A percentile compares a stretch with the other conserved stretches of the same genome.
Evolutionary conservation across 2,113 vertebrate genomes (phyloP).

Genomic region (Microtus richardsoni): DNA sequence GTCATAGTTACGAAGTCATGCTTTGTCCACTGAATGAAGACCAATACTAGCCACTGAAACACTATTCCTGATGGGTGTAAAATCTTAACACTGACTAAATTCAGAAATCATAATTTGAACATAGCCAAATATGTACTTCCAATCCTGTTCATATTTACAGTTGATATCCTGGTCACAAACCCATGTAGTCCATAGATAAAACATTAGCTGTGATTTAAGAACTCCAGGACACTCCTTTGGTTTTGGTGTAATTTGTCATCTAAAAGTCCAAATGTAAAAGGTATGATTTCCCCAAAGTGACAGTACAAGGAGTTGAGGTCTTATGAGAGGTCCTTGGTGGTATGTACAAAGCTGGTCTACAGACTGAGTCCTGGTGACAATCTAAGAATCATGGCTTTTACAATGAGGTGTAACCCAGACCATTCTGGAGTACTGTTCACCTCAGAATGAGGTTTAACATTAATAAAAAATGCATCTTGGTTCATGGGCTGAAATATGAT

Average conservation of each 20-base stretch:
- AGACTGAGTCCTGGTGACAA: background rate
- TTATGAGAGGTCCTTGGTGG: background rate
- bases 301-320: background rate
- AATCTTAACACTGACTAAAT: constrained; percentile 7
- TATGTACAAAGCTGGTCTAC: background rate
- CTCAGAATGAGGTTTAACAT: background rate
- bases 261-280: background rate
- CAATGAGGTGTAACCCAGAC: background rate
- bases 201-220: background rate
- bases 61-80: background rate
- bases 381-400: constrained; percentile 17
- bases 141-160: background rate
- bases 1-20: background rate
- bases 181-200: background rate
- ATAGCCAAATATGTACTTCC: background rate
- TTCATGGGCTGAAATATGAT: background rate
- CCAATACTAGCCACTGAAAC: background rate
- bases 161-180: background rate
- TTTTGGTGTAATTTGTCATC: background rate
- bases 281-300: background rate
- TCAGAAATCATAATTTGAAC: background rate
- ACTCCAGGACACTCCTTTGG: background rate
- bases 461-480: background rate
- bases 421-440: background rate
- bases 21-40: constrained; percentile 1